These are phyloP conservation scores for Acinonyx jubatus DNA, from an alignment of 2,113 vertebrate genomes.

Conservation along the genomic window DNA sequence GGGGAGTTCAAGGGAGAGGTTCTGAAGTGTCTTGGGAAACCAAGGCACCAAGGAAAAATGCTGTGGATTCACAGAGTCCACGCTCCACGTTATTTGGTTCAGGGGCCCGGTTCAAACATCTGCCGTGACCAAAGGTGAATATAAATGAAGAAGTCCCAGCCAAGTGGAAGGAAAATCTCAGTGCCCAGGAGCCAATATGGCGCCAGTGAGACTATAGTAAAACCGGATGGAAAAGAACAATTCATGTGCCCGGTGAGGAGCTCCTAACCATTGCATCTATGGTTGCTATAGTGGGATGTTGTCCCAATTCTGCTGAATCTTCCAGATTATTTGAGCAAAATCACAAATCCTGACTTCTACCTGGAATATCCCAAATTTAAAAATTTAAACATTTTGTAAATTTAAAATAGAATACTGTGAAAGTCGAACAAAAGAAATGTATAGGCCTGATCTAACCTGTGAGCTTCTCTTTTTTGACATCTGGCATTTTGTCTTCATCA, in stretches of 20 bases:
- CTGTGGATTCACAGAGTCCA: background rate
- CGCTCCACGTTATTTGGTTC: background rate
- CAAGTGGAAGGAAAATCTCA: background rate
- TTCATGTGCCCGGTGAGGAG: fast-evolving
- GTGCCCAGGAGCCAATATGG: background rate
- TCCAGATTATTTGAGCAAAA: background rate
- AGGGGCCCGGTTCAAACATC: background rate
- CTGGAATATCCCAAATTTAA: background rate
- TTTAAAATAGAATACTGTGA: background rate
- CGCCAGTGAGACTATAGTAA: fast-evolving
- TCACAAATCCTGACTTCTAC: background rate
- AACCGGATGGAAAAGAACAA: fast-evolving
- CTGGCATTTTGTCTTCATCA: background rate
- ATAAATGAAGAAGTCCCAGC: background rate
- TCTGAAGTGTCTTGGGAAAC: background rate
- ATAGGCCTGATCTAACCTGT: background rate
- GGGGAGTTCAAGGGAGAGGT: background rate
- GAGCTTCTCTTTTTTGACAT: background rate
- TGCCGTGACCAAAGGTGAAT: background rate
- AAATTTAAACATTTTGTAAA: background rate
- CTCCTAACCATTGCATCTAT: background rate
- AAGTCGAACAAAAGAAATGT: background rate
- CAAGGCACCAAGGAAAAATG: background rate
- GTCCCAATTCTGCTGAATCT: background rate
- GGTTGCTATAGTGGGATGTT: background rate